phyloP scores from a whole-genome alignment of 2,888 invertebrate genomes.

The Amblyjoppa proteus region DNA sequence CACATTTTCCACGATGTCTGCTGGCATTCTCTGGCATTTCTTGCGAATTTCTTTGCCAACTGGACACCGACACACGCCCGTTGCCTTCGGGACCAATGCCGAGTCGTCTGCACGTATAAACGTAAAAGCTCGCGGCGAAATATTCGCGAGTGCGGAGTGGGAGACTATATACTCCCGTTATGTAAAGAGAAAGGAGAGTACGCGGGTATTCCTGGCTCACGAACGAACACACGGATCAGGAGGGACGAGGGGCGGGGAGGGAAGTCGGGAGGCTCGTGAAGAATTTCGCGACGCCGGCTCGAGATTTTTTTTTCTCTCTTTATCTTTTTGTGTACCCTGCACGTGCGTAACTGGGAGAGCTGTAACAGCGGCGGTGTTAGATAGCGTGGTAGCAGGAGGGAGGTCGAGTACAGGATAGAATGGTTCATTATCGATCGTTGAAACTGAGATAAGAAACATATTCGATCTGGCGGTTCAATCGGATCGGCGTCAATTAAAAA shows the following conservation, averaged over 20 bases:
- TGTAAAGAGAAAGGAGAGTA: slow-evolving; percentile 67
- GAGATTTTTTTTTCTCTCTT: slow-evolving; percentile 17
- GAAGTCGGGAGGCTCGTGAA: slow-evolving; percentile 39
- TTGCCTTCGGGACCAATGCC: neutral
- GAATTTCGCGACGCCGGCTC: slow-evolving; percentile 49
- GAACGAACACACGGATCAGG: slow-evolving; percentile 41
- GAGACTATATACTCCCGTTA: slow-evolving; percentile 47
- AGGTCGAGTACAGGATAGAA: neutral
- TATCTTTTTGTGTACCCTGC: neutral
- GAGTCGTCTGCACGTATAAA: neutral
- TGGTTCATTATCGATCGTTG: neutral
- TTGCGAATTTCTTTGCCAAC: slow-evolving; percentile 71
- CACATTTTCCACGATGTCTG: slow-evolving; percentile 66
- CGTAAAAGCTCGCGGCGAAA: slow-evolving; percentile 13
- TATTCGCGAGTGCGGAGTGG: neutral
- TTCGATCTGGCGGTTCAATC: neutral
- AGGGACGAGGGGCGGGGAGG: neutral
- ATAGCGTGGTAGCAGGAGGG: neutral
- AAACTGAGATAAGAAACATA: neutral
- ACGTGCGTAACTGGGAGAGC: slow-evolving; percentile 32
- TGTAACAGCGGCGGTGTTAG: neutral
- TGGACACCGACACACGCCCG: slow-evolving; percentile 48
- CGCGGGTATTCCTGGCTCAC: slow-evolving; percentile 45
- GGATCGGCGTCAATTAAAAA: too few species aligned
- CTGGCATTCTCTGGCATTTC: slow-evolving; percentile 70